A percentile compares a stretch with the other conserved stretches of the same genome.
Evolutionary conservation across 2,797 vertebrate species (phyloP).

Genomic region (Dipus sagitta): DNA sequence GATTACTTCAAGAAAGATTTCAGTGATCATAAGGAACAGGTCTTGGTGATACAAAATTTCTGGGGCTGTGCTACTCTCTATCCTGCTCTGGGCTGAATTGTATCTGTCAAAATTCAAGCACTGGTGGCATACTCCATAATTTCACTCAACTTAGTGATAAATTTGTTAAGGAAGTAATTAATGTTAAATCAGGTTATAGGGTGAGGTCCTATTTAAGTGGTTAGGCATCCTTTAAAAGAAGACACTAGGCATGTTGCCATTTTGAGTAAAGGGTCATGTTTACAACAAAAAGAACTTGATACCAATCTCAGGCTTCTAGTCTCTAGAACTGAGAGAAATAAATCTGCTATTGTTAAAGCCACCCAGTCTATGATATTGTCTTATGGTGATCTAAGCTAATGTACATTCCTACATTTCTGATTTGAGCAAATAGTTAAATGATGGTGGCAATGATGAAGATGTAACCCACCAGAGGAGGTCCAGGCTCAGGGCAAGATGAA

Average conservation of each 20-base stretch:
- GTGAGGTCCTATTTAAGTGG: not conserved
- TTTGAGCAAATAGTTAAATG: slow-evolving; percentile 33
- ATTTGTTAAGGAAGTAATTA: not conserved
- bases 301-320: not conserved
- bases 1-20: not conserved
- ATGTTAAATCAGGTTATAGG: slow-evolving; percentile 1
- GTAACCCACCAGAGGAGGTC: not conserved
- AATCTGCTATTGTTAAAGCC: not conserved
- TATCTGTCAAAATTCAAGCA: not conserved
- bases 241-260: not conserved
- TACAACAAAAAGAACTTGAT: not conserved
- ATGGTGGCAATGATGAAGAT: not conserved
- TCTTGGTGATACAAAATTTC: slow-evolving; percentile 21
- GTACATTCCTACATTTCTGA: not conserved
- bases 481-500: slow-evolving; percentile 34
- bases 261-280: not conserved
- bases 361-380: not conserved
- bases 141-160: not conserved
- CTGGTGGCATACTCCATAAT: not conserved
- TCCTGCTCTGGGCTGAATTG: not conserved
- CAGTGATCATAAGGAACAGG: not conserved
- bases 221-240: not conserved
- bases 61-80: slow-evolving; percentile 8
- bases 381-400: not conserved
- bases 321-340: not conserved